These are phyloP conservation scores for Onthophagus taurus DNA, from an alignment of 1,140 invertebrate species.

Conservation along the genomic window DNA sequence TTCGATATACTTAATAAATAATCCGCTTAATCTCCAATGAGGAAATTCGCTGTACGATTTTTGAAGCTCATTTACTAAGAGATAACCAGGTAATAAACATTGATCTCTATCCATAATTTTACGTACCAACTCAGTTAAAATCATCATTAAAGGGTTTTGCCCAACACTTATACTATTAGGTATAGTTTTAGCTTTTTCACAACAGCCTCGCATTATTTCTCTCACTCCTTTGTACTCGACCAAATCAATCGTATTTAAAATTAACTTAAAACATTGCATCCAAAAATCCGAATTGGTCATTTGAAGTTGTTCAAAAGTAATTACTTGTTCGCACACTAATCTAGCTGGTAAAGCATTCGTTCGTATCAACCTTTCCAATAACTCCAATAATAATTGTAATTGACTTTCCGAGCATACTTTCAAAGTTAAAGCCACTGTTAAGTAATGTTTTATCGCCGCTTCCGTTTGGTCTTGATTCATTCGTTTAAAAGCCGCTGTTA, in stretches of 20 bases:
- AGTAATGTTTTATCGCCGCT: conserved; percentile 56
- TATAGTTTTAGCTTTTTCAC: conserved; percentile 77
- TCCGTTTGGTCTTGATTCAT: conserved; percentile 61
- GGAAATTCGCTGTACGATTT: conserved; percentile 80
- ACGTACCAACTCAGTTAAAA: conserved; percentile 69
- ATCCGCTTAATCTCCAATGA: conserved; percentile 82
- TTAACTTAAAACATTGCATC: conserved; percentile 78
- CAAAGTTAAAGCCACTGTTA: conserved; percentile 55
- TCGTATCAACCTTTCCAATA: conserved; percentile 64
- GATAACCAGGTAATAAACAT: conserved; percentile 85
- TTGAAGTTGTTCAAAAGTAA: conserved; percentile 67
- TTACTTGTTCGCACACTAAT: conserved; percentile 73
- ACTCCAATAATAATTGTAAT: conserved; percentile 58
- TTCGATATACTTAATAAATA: conserved; percentile 83
- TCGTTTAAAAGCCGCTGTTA: conserved; percentile 42
- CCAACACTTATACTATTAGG: conserved; percentile 67
- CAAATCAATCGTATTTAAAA: conserved; percentile 75
- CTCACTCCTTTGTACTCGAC: conserved; percentile 93
- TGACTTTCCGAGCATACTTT: conserved; percentile 62
- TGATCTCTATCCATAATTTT: conserved; percentile 89
- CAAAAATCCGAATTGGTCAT: conserved; percentile 74
- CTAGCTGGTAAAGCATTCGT: conserved; percentile 55
- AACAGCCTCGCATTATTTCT: conserved; percentile 84
- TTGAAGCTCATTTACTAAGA: conserved; percentile 89
- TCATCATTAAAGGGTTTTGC: conserved; percentile 68